Percentiles rank a stretch among this genome's conserved stretches.
These are phyloP conservation scores for Cardiocondyla obscurior DNA, from an alignment of 1,140 invertebrate genomes.

Conservation along the genomic window DNA sequence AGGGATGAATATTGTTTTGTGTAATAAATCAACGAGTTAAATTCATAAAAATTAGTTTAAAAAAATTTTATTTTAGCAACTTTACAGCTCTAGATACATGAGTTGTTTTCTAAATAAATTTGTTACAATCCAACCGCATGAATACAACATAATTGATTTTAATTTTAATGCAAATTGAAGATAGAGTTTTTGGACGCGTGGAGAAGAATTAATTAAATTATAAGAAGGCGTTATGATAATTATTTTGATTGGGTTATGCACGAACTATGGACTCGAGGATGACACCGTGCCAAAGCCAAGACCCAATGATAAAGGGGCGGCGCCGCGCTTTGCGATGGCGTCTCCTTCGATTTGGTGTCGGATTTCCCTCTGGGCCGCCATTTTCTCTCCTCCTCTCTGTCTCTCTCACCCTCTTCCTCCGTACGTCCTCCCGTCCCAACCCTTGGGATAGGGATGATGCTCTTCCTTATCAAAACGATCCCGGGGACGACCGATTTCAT, in stretches of 20 bases:
- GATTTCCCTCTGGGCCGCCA: slow-evolving; percentile 81
- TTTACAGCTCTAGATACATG: background rate
- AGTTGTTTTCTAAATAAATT: background rate
- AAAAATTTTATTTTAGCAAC: no score
- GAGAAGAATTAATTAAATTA: no score
- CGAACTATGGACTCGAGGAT: slow-evolving; percentile 20
- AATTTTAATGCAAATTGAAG: no score
- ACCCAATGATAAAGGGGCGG: slow-evolving; percentile 81
- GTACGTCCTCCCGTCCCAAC: slow-evolving; percentile 16
- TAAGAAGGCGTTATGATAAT: slow-evolving; percentile 5
- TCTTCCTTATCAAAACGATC: slow-evolving; percentile 78
- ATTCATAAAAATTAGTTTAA: background rate
- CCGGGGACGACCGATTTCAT: slow-evolving; percentile 61
- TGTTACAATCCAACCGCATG: background rate
- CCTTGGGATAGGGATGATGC: slow-evolving; percentile 65
- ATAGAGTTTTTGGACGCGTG: no score
- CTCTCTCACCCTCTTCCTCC: slow-evolving; percentile 41
- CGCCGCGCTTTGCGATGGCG: slow-evolving; percentile 82
- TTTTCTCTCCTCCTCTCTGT: slow-evolving; percentile 79
- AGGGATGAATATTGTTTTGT: background rate
- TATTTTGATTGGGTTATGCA: background rate
- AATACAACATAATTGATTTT: no score
- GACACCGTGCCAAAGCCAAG: slow-evolving; percentile 56
- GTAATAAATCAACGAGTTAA: background rate
- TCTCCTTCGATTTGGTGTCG: slow-evolving; percentile 84